Evolutionary conservation across 2,113 vertebrate species (phyloP), one percentile per base, ranked within the genome.

Genomic region (Sander vitreus): DNA sequence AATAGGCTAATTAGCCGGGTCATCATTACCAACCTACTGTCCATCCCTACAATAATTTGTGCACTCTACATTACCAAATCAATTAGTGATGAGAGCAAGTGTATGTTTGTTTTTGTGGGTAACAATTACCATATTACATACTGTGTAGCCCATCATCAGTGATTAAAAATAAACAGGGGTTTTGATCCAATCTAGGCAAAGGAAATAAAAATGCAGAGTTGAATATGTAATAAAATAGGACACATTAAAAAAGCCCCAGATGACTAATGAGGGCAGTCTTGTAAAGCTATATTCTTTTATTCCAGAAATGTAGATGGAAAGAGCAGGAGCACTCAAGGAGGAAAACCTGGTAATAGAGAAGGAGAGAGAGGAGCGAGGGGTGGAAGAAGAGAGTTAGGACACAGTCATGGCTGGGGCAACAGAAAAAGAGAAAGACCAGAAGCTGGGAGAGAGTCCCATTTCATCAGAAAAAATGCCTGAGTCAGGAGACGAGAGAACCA

Each of bases 391-490:
- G 76, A 64, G 62, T 2, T 36, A 59, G 51, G 77, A 76, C 53
- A 77, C 58, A 86, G 79, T 84, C 76, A 74, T 54, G 74, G 80
- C 81, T 76, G 71, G 73, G 39, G 68, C 58, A 91, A 82, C 53
- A 71, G 76, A 80, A 82, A 90, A 81, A 68, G 79, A 84, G 83
- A 84, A 93, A 91, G 91, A 90, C 88, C 88, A 93, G 92, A 90
- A 93, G 87, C 89, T 81, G 86, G 79, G 83, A 90, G 58, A 89
- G 84, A 89, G 83, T 91, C 85, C 76, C 84, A 89, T 89, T 92
- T 91, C 81, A 92, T 89, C 78, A 79, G 88, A 83, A 93, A 92
- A 92, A 92, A 92, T 91, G 89, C 78, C 87, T 91, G 87, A 93
- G 85, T 94, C 92, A 93, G 92, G 93, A 92, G 87, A 78, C 43